Conservation (phyloP, 2,888 invertebrate species). For the Cyclophora albipunctata region DNA sequence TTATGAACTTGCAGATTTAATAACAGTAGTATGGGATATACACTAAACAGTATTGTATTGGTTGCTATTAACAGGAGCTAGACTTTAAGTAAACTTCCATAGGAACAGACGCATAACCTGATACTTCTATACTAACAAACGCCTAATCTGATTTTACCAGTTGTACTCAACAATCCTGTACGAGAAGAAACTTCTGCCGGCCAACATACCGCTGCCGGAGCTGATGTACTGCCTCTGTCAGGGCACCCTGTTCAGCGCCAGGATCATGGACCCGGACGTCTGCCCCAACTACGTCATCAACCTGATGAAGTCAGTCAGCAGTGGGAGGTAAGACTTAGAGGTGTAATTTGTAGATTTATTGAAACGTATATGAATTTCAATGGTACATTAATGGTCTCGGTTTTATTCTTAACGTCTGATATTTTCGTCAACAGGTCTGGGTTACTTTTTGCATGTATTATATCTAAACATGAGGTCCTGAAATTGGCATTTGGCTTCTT, state of each 20-base stretch:
- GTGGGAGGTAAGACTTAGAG: conserved; percentile 52
- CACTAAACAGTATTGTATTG: not conserved
- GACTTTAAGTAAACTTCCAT: no score
- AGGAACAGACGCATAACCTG: not conserved
- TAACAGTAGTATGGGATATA: not conserved
- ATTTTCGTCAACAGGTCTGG: no score
- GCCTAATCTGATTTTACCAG: conserved; percentile 30
- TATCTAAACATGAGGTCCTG: no score
- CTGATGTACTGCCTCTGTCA: conserved; percentile 67
- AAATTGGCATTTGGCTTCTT: no score
- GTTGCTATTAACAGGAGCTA: no score
- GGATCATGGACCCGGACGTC: conserved; percentile 57
- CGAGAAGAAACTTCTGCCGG: conserved; percentile 59
- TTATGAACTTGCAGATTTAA: not conserved
- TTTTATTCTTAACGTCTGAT: no score
- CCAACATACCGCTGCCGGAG: conserved; percentile 53
- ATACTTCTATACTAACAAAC: no score
- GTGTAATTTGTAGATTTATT: not conserved
- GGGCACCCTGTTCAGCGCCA: conserved; percentile 61
- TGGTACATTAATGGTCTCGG: not conserved
- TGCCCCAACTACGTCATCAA: conserved; percentile 69
- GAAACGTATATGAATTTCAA: no score
- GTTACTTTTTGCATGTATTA: no score
- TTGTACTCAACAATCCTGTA: conserved; percentile 60
- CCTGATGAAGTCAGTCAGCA: conserved; percentile 54